Conservation (phyloP, 1,140 invertebrate species). For the Zaprionus camerounensis region DNA sequence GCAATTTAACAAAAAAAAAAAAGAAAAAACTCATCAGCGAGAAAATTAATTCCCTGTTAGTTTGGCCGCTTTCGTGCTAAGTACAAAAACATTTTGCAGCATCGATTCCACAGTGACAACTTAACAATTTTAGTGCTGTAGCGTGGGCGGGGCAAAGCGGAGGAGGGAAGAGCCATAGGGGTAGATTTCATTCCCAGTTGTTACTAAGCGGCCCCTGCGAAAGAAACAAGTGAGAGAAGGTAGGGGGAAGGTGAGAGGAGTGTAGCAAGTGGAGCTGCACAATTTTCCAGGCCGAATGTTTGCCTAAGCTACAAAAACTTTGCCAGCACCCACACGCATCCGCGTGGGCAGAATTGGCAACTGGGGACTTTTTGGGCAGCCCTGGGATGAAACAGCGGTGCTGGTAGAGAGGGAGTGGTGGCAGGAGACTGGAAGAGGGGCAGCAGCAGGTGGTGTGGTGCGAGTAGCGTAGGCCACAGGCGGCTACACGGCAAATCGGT, state of each 20-base stretch:
- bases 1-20: not conserved
- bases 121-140: conserved; percentile 9
- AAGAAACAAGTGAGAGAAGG: not conserved
- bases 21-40: not conserved
- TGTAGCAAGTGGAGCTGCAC: conserved; percentile 7
- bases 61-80: conserved; percentile 6
- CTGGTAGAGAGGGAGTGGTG: not conserved
- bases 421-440: not conserved
- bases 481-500: conserved; percentile 61
- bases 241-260: not conserved
- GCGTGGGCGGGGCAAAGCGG: not conserved
- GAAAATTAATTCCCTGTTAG: conserved; percentile 7
- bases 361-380: conserved; percentile 13
- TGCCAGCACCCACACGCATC: conserved; percentile 28
- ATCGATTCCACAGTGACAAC: conserved; percentile 18
- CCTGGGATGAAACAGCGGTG: not conserved
- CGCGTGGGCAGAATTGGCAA: not conserved
- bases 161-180: not conserved
- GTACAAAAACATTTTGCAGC: conserved; percentile 9
- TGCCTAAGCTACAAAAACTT: conserved; percentile 42
- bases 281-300: conserved; percentile 30
- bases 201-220: conserved; percentile 9
- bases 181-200: conserved; percentile 15
- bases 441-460: conserved; percentile 15
- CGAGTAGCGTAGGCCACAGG: conserved; percentile 37